Conservation (phyloP, 1,140 invertebrate species). For the Lamellibrachia luymesi region DNA sequence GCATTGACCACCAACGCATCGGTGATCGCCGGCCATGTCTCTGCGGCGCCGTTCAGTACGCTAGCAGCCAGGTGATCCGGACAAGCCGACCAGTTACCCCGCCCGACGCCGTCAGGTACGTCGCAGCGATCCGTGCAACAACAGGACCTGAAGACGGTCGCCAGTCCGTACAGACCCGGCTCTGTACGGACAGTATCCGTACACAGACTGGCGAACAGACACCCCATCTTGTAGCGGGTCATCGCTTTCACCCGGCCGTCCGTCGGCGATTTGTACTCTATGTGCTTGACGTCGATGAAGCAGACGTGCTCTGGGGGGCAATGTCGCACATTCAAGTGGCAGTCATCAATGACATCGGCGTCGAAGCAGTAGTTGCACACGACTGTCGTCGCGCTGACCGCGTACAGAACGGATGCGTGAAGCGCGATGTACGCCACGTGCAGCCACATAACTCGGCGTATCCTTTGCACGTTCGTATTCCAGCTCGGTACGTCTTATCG, state of each 20-base stretch:
- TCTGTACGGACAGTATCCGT: background rate
- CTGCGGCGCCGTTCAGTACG: background rate
- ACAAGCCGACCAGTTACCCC: background rate
- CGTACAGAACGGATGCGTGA: background rate
- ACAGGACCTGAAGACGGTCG: background rate
- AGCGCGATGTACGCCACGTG: background rate
- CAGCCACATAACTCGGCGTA: background rate
- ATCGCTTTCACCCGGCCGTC: background rate
- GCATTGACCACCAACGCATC: background rate
- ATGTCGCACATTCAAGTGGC: background rate
- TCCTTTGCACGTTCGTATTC: background rate
- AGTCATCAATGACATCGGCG: constrained; percentile 7
- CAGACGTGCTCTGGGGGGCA: background rate
- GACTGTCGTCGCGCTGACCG: background rate
- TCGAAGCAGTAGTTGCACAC: constrained; percentile 15
- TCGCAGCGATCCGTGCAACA: constrained; percentile 1
- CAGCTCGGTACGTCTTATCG: background rate
- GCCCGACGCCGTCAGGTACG: background rate
- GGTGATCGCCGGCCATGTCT: background rate
- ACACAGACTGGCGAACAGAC: constrained; percentile 3
- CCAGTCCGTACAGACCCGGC: background rate
- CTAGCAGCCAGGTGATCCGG: background rate
- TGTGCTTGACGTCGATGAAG: background rate
- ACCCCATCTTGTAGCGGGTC: constrained; percentile 7
- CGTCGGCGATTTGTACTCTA: background rate